phyloP scores from a whole-genome alignment of 2,888 invertebrate species.

The Coremacera marginata region DNA sequence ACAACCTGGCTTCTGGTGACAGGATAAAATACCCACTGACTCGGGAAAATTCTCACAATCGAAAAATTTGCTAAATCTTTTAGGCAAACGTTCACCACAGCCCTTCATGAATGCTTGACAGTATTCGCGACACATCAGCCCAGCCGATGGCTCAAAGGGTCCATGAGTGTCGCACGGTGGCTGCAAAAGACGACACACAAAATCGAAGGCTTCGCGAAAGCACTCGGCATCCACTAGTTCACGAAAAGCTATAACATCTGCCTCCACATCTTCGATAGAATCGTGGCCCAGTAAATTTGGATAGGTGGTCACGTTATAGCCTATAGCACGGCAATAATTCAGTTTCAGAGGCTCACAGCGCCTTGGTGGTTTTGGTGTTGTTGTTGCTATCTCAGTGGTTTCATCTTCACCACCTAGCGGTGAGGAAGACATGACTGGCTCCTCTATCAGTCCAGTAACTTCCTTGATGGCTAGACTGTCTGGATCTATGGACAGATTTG shows the following conservation, averaged over 20 bases:
- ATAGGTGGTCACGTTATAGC: constrained; percentile 85
- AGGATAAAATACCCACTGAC: constrained; percentile 80
- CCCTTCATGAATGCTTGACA: constrained; percentile 87
- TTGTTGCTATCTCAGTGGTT: constrained; percentile 67
- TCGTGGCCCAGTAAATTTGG: constrained; percentile 80
- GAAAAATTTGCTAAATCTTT: constrained; percentile 78
- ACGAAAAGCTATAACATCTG: constrained; percentile 84
- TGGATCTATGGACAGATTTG: constrained; percentile 76
- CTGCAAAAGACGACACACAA: constrained; percentile 88
- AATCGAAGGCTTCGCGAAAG: constrained; percentile 88
- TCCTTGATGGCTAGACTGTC: constrained; percentile 76
- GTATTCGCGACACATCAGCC: constrained; percentile 78
- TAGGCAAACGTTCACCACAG: constrained; percentile 82
- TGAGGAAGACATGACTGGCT: constrained; percentile 66
- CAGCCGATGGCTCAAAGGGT: constrained; percentile 70
- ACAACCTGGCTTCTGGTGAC: constrained; percentile 86
- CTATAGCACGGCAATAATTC: constrained; percentile 78
- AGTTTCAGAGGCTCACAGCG: constrained; percentile 78
- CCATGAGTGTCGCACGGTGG: constrained; percentile 81
- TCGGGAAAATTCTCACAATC: constrained; percentile 86
- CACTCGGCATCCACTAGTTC: constrained; percentile 93
- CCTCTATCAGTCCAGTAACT: constrained; percentile 66
- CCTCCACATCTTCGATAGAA: constrained; percentile 74
- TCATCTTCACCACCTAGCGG: constrained; percentile 67
- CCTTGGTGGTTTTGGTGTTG: constrained; percentile 73